Conservation (phyloP, 2,797 vertebrate species). For the Amazonetta brasiliensis region DNA sequence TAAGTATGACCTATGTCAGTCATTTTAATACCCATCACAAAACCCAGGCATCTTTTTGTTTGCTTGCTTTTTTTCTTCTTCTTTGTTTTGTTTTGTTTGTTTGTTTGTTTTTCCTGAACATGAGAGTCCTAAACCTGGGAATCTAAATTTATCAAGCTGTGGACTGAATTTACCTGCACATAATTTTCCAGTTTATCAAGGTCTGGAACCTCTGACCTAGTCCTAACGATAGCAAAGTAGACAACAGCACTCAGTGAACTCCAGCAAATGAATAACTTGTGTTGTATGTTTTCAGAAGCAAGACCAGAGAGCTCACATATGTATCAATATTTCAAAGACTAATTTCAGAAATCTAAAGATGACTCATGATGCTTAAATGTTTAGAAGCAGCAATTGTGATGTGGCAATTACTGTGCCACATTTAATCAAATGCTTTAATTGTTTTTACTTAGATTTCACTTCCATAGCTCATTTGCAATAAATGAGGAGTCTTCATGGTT, state of each 20-base stretch:
- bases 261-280: not conserved
- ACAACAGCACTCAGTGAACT: not conserved
- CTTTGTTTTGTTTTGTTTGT: not conserved
- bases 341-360: not conserved
- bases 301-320: not conserved
- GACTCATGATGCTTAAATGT: not conserved
- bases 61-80: no score
- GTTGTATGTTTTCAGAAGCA: not conserved
- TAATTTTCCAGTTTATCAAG: not conserved
- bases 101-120: not conserved
- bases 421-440: not conserved
- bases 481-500: not conserved
- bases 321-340: not conserved
- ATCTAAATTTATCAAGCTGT: not conserved
- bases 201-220: not conserved
- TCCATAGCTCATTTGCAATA: not conserved
- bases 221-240: not conserved
- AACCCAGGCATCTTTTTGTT: fast-evolving
- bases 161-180: not conserved
- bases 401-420: not conserved
- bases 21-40: not conserved
- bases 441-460: not conserved
- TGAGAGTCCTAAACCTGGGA: not conserved
- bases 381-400: not conserved
- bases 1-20: not conserved